These are phyloP conservation scores for Heliocidaris erythrogramma DNA, from an alignment of 35 echinoderm and acorn worm genomes.

Conservation along the genomic window DNA sequence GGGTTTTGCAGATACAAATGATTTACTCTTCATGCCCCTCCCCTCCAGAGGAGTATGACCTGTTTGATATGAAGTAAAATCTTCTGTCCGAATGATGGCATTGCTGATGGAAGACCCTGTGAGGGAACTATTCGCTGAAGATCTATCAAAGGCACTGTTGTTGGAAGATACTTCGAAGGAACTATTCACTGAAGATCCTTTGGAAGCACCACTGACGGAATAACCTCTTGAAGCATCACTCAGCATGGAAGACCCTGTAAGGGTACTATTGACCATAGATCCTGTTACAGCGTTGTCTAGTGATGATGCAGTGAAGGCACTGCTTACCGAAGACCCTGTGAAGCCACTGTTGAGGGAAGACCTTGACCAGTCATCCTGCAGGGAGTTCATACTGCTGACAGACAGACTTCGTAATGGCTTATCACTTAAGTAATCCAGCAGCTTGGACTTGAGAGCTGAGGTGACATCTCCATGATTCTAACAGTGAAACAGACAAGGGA, in stretches of 20 bases:
- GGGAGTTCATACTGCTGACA: neutral
- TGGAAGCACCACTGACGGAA: too few species aligned
- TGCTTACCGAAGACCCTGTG: neutral
- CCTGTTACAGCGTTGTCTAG: too few species aligned
- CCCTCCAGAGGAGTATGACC: too few species aligned
- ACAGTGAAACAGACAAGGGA: neutral
- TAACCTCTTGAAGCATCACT: too few species aligned
- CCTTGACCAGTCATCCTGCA: neutral
- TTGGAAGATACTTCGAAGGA: neutral
- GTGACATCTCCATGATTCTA: constrained; percentile 17
- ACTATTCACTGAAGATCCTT: neutral
- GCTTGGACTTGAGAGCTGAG: constrained; percentile 20
- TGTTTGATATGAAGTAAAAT: too few species aligned
- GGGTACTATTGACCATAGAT: too few species aligned
- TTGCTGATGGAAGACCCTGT: neutral
- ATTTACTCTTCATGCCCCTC: neutral
- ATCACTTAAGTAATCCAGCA: neutral
- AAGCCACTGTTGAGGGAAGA: neutral
- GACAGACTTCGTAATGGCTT: neutral
- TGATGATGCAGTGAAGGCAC: too few species aligned
- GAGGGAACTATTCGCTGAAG: neutral
- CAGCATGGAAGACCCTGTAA: too few species aligned
- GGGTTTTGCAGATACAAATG: neutral
- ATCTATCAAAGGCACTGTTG: neutral
- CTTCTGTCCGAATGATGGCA: too few species aligned